A percentile compares a stretch with the other conserved stretches of the same genome.
Evolutionary conservation across 2,888 invertebrate species (phyloP).

Genomic region (Drosophila ezoana): DNA sequence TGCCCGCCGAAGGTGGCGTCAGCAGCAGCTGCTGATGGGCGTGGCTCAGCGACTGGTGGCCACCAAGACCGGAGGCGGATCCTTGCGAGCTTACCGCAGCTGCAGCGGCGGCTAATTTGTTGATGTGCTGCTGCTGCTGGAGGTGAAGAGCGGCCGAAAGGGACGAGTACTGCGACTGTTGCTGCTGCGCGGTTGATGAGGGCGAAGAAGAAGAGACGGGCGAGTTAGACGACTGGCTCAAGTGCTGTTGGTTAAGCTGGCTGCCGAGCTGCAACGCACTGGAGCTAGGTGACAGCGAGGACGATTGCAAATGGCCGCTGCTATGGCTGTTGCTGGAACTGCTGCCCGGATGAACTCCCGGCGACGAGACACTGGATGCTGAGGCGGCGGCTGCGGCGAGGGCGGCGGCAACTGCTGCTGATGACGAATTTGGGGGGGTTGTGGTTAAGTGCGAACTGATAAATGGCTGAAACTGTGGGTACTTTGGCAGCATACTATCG

Average conservation of each 20-base stretch:
- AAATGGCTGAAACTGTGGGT: constrained; percentile 90
- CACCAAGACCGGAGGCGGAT: constrained; percentile 45
- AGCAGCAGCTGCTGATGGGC: constrained; percentile 80
- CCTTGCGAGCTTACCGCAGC: constrained; percentile 79
- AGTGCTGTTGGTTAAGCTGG: constrained; percentile 65
- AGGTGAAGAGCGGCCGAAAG: constrained; percentile 83
- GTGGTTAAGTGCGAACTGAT: constrained; percentile 85
- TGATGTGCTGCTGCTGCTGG: constrained; percentile 82
- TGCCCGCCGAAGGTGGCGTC: constrained; percentile 81
- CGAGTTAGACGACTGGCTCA: constrained; percentile 83
- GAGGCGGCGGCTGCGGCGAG: constrained; percentile 83
- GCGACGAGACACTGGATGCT: constrained; percentile 78
- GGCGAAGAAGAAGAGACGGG: constrained; percentile 84
- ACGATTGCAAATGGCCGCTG: constrained; percentile 62
- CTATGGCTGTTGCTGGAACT: constrained; percentile 83
- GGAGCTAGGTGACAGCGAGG: constrained; percentile 77
- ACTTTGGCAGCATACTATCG: constrained; percentile 99
- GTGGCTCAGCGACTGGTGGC: constrained; percentile 62
- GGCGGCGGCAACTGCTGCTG: constrained; percentile 89
- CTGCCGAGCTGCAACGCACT: constrained; percentile 67
- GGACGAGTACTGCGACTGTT: constrained; percentile 84
- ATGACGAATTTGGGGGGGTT: constrained; percentile 87
- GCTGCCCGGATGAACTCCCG: constrained; percentile 66
- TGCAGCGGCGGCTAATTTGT: constrained; percentile 82
- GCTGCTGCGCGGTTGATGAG: constrained; percentile 77